Evolutionary conservation across 1,140 invertebrate genomes (phyloP), one percentile per base, ranked within the genome.

Genomic region (Sipha flava): DNA sequence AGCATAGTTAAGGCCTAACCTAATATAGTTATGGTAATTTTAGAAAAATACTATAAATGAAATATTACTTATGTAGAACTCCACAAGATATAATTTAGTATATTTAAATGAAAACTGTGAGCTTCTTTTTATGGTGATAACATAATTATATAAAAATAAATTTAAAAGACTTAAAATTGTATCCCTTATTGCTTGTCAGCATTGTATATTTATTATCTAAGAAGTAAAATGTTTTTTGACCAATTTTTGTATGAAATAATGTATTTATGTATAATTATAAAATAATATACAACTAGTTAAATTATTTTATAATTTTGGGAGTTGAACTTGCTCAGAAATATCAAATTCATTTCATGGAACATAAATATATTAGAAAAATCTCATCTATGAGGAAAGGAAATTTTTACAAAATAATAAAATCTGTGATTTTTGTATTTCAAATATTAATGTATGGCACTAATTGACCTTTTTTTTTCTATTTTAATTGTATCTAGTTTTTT

Each of bases 81-180:
- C 29, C 73, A 59, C 73, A 4, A 59, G 57, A 59, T 59, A 77
- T n/a, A 59, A 54, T 77, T 18, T 70, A 77, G 52, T 77, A 57
- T 77, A 59, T 26, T 59, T 29, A 77, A 52, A 29, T 59, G 52
- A 59, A 77, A 77, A 77, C 73, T 77, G 73, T 77, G 73, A 77
- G 73, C 73, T 77, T 77, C 73, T 77, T 52, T 66, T 59, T 77
- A 77, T 77, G 73, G 73, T 77, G 73, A 77, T 77, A 77, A 77
- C 29, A 18, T n/a, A 23, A 57, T 26, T 14, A 77, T 43, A 59
- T 59, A 43, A 40, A 37, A 59, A 57, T 40, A 29, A 77, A 52
- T 77, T 43, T 12, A 29, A 77, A 77, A 77, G 73, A 77, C 73
- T 77, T 77, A 59, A 77, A 57, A 59, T 59, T 43, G 73, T 54